These are phyloP conservation scores for Chrosomus eos DNA, from an alignment of 2,797 vertebrate genomes.

Conservation along the genomic window DNA sequence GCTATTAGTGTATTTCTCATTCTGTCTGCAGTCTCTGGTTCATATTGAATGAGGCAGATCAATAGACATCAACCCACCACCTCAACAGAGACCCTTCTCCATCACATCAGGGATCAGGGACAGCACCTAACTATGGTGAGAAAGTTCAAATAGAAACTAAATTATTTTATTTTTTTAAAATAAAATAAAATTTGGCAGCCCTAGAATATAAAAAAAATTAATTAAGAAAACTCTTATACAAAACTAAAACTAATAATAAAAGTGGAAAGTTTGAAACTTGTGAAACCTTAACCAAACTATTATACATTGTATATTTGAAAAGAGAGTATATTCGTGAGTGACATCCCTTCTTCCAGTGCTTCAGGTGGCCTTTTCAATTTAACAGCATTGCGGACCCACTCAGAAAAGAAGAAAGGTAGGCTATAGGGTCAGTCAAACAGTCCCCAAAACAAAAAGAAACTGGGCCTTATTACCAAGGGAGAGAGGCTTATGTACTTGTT, in stretches of 20 bases:
- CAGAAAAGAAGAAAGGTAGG: slow-evolving; percentile 29
- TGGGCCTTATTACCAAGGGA: slow-evolving; percentile 26
- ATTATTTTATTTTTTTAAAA: too few species aligned
- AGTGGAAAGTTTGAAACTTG: not conserved
- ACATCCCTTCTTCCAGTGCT: slow-evolving; percentile 44
- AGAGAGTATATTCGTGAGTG: not conserved
- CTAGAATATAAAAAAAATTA: not conserved
- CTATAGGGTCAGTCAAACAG: slow-evolving; percentile 3
- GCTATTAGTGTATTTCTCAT: slow-evolving; percentile 56
- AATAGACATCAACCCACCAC: slow-evolving; percentile 60
- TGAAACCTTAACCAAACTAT: not conserved
- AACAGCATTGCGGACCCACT: slow-evolving; percentile 39
- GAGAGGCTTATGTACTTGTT: slow-evolving; percentile 52
- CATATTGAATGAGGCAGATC: slow-evolving; percentile 62
- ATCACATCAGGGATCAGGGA: slow-evolving; percentile 18
- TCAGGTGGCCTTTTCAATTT: slow-evolving; percentile 48
- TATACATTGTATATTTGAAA: too few species aligned
- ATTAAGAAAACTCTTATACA: not conserved
- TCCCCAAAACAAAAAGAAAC: slow-evolving; percentile 38
- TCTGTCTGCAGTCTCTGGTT: slow-evolving; percentile 44
- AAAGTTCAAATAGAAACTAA: not conserved
- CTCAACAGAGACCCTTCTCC: slow-evolving; percentile 42
- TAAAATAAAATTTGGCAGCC: not conserved
- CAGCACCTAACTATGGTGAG: not conserved
- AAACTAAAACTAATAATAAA: not conserved